Conservation (phyloP, 2,113 vertebrate species). For the Lontra canadensis region DNA sequence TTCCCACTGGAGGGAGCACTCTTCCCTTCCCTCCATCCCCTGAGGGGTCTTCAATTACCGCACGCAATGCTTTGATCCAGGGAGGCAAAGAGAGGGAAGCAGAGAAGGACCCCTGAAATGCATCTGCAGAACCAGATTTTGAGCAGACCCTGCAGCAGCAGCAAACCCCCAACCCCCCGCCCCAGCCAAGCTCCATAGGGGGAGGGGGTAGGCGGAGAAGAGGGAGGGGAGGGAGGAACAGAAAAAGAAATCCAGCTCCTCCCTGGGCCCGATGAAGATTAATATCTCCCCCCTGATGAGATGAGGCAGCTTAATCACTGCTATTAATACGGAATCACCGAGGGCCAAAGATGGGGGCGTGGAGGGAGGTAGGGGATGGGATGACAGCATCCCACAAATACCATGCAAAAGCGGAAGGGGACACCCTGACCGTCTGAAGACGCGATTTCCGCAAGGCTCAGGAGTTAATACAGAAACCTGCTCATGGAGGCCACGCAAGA, state of each 20-base stretch:
- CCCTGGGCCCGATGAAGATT: slow-evolving; percentile 81
- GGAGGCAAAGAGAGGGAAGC: slow-evolving; percentile 57
- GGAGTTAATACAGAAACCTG: not conserved
- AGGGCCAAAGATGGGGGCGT: slow-evolving; percentile 50
- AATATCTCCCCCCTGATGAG: slow-evolving; percentile 80
- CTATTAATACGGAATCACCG: slow-evolving; percentile 78
- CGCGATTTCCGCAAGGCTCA: not conserved
- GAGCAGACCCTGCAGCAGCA: not conserved
- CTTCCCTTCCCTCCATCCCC: slow-evolving; percentile 14
- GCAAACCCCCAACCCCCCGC: not conserved
- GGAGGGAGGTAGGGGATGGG: not conserved
- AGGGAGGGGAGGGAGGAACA: not conserved
- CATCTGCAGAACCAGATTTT: slow-evolving; percentile 64
- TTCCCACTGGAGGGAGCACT: slow-evolving; percentile 22
- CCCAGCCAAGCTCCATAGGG: not conserved
- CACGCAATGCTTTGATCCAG: slow-evolving; percentile 17
- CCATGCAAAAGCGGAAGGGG: not conserved
- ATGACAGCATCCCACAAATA: not conserved
- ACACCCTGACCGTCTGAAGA: not conserved
- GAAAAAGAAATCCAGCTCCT: slow-evolving; percentile 77
- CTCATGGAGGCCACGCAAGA: fast-evolving
- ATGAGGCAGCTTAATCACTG: slow-evolving; percentile 77
- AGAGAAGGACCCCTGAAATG: slow-evolving; percentile 68
- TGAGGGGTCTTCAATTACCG: slow-evolving; percentile 73
- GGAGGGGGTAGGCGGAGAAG: fast-evolving